Evolutionary conservation across 2,797 vertebrate genomes (phyloP).

Genomic region (Acridotheres tristis): DNA sequence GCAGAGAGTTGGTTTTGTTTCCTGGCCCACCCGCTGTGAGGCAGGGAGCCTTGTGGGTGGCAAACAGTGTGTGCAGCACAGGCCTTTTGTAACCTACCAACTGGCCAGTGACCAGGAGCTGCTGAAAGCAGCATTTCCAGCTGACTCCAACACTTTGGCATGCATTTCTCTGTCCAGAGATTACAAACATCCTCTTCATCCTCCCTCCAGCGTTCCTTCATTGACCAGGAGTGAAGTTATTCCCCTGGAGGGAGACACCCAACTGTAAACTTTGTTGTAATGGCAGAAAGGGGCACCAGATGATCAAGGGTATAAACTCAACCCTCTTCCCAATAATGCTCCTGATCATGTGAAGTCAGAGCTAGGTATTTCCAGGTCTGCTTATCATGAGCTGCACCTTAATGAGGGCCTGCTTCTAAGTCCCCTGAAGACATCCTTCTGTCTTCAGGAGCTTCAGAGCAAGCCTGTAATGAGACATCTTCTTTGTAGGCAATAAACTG

Average conservation of each 20-base stretch:
- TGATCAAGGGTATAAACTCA: background rate
- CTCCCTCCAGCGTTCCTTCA: background rate
- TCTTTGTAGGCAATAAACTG: accelerated
- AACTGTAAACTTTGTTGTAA: background rate
- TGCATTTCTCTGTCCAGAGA: background rate
- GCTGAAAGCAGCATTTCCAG: background rate
- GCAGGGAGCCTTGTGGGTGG: background rate
- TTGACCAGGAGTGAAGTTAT: background rate
- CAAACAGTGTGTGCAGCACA: background rate
- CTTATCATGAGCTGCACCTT: background rate
- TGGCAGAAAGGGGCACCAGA: background rate
- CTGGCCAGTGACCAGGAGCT: background rate
- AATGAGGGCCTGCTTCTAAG: background rate
- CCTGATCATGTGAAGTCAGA: background rate
- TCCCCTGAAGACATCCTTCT: background rate
- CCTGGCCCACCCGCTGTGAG: background rate
- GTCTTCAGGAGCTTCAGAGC: background rate
- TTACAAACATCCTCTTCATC: background rate
- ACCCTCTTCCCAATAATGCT: background rate
- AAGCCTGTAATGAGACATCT: background rate
- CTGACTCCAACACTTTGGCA: background rate
- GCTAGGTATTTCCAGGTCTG: background rate
- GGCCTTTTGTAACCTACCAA: background rate
- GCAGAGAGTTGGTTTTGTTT: background rate
- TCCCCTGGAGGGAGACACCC: background rate